Conservation (phyloP, 2,797 vertebrate species). For the Melanotaenia trifasciata region DNA sequence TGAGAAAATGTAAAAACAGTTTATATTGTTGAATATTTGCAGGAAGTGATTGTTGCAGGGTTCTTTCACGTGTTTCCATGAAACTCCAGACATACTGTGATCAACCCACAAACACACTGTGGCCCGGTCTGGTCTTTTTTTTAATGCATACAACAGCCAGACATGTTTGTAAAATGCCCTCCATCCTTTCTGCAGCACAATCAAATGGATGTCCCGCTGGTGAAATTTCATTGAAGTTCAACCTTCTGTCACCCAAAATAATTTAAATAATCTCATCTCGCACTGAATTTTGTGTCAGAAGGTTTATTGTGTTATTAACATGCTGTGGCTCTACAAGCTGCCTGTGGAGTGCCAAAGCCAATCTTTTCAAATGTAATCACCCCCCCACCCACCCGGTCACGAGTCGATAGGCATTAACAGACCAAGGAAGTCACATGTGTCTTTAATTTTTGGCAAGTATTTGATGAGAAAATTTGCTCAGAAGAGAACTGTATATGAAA, state of each 20-base stretch:
- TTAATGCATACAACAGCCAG: constrained; percentile 3
- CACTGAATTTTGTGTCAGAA: constrained; percentile 30
- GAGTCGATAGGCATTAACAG: constrained; percentile 7
- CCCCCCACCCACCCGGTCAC: not conserved
- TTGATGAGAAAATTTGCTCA: constrained; percentile 42
- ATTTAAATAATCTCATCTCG: constrained; percentile 48
- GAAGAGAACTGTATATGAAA: constrained; percentile 39
- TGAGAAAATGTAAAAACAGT: constrained; percentile 6
- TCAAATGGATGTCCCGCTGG: constrained; percentile 10
- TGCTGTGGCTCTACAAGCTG: constrained; percentile 24
- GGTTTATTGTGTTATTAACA: constrained; percentile 38
- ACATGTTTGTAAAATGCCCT: not conserved
- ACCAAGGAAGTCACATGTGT: constrained; percentile 18
- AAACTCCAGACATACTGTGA: constrained; percentile 14
- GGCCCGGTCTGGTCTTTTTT: not conserved
- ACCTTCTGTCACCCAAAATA: constrained; percentile 13
- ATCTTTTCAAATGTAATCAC: constrained; percentile 48
- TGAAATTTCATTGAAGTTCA: constrained; percentile 36
- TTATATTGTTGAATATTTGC: constrained; percentile 1
- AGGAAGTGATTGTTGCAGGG: not conserved
- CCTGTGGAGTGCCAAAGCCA: constrained; percentile 10
- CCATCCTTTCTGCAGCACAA: constrained; percentile 2
- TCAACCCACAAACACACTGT: constrained; percentile 1
- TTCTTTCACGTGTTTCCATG: constrained; percentile 17
- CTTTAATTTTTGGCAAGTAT: constrained; percentile 33